These are phyloP conservation scores for Tolmerus cingulatus DNA, from an alignment of 2,888 invertebrate genomes.

Conservation along the genomic window DNA sequence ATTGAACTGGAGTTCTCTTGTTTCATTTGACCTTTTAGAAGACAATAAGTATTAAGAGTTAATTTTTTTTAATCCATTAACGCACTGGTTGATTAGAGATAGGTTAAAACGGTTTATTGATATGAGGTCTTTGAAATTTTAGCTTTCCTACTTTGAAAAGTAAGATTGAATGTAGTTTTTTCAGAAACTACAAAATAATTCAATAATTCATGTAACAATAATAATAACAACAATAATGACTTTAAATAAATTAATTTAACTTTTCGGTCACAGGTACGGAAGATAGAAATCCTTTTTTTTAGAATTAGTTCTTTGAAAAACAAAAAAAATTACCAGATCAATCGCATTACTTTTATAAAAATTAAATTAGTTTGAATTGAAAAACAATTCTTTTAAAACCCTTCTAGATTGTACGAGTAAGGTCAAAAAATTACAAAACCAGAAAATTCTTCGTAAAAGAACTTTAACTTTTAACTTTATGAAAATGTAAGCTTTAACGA, in stretches of 20 bases:
- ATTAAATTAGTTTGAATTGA: background rate
- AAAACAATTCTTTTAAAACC: background rate
- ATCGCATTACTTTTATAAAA: background rate
- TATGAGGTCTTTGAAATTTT: too few relatives aligned
- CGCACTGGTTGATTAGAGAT: too few relatives aligned
- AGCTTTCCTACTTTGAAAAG: background rate
- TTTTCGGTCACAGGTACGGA: too few relatives aligned
- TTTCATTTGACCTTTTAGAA: too few relatives aligned
- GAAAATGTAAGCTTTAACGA: background rate
- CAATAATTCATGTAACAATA: too few relatives aligned
- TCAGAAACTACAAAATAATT: background rate
- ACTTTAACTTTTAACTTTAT: background rate
- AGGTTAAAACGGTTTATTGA: too few relatives aligned
- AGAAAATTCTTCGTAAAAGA: background rate
- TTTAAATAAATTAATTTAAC: too few relatives aligned
- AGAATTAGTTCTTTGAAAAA: background rate
- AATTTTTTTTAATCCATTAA: background rate
- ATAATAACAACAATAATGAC: too few relatives aligned
- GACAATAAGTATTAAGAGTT: background rate
- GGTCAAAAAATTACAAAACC: background rate
- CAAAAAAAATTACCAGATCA: background rate
- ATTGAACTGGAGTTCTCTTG: background rate
- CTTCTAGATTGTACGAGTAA: background rate
- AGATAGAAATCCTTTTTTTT: too few relatives aligned
- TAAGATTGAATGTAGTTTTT: background rate